Conservation (phyloP, 2,113 vertebrate genomes). For the Aptenodytes forsteri region DNA sequence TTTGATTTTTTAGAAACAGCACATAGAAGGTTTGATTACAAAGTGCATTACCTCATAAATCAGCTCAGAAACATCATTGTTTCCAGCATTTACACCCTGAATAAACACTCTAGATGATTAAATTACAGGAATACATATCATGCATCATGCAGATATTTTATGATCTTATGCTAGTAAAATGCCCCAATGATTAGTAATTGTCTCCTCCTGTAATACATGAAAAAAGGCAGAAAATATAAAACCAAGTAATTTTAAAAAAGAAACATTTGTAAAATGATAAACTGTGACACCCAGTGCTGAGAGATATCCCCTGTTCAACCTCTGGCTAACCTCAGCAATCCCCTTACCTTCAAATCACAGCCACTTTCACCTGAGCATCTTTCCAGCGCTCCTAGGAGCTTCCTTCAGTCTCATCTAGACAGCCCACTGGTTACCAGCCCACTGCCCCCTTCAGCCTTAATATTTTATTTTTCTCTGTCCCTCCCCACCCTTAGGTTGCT, state of each 20-base stretch:
- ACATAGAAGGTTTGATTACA: not conserved
- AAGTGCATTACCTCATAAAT: not conserved
- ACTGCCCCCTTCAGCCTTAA: not conserved
- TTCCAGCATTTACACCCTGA: not conserved
- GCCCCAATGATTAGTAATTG: not conserved
- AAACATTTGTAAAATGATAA: not conserved
- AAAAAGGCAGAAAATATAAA: not conserved
- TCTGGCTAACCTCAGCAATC: not conserved
- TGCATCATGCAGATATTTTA: not conserved
- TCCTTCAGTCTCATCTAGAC: not conserved
- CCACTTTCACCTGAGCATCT: not conserved
- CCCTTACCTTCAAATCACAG: not conserved
- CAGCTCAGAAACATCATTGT: not conserved
- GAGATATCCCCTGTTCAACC: not conserved
- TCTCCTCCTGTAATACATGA: not conserved
- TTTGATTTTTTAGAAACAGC: not conserved
- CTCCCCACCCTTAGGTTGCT: not conserved
- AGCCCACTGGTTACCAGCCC: not conserved
- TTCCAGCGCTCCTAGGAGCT: not conserved
- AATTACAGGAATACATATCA: slow-evolving; percentile 1
- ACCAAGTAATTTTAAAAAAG: not conserved
- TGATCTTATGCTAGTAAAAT: not conserved
- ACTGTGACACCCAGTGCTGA: not conserved
- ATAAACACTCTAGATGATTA: slow-evolving; percentile 11
- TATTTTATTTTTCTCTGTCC: not conserved